Percentiles rank a stretch among this genome's conserved stretches.
phyloP scores from a whole-genome alignment of 2,888 invertebrate species.

The Linnaemya vulpina region DNA sequence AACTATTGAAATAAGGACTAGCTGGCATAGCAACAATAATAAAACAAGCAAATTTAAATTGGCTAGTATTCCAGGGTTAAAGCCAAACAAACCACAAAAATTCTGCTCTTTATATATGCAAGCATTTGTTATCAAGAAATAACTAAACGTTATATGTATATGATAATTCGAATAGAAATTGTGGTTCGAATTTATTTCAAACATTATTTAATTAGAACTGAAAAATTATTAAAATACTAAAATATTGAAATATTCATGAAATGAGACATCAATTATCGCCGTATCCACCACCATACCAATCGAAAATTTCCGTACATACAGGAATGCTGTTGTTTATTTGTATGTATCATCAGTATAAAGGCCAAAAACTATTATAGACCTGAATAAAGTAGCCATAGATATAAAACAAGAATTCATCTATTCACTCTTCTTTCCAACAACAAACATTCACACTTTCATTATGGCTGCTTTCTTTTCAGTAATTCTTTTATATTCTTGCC shows the following conservation, averaged over 20 bases:
- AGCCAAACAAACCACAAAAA: no score
- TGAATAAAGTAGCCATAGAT: conserved; percentile 23
- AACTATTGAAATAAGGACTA: no score
- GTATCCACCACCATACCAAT: conserved; percentile 16
- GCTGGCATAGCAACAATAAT: no score
- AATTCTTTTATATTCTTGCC: conserved; percentile 1
- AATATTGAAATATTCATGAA: neutral
- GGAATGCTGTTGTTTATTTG: neutral
- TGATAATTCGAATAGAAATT: no score
- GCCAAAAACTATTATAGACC: conserved; percentile 34
- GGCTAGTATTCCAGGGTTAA: no score
- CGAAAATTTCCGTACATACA: neutral
- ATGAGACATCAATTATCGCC: conserved; percentile 24
- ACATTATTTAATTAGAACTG: no score
- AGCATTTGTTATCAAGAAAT: no score
- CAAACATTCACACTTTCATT: conserved; percentile 45
- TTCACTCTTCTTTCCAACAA: no score
- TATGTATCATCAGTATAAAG: conserved; percentile 30
- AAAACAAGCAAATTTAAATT: no score
- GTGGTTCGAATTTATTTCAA: no score
- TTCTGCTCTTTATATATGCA: no score
- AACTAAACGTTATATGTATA: no score
- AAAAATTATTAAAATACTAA: neutral
- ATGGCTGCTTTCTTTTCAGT: conserved; percentile 26
- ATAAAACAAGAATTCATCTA: neutral